Evolutionary conservation across 1,140 invertebrate genomes (phyloP).

Genomic region (Andricus grossulariae): DNA sequence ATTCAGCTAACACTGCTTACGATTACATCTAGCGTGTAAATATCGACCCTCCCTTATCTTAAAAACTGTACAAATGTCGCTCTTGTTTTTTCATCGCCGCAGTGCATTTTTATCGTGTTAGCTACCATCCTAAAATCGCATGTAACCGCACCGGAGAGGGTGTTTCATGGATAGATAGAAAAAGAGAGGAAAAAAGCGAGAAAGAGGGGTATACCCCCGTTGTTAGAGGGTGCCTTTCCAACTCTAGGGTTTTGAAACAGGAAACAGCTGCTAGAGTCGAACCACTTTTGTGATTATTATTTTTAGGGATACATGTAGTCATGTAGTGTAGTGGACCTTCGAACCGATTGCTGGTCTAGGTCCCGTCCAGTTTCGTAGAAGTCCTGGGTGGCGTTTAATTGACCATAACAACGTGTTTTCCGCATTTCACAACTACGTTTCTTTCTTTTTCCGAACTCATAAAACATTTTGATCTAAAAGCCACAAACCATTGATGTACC

Average conservation of each 20-base stretch:
- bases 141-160: constrained; percentile 35
- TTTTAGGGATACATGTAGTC: constrained; percentile 29
- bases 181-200: constrained; percentile 2
- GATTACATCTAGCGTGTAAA: neutral
- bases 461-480: neutral
- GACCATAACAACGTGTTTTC: constrained; percentile 7
- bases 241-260: constrained; percentile 53
- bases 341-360: neutral
- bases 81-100: constrained; percentile 3
- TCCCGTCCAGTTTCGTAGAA: neutral
- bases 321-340: no score
- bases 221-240: constrained; percentile 35
- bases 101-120: constrained; percentile 2
- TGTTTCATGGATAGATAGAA: neutral
- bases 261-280: constrained; percentile 61
- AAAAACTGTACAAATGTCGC: neutral
- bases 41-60: constrained; percentile 10
- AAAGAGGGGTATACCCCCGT: constrained; percentile 27
- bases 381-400: neutral
- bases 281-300: constrained; percentile 55
- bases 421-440: neutral
- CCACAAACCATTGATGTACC: neutral
- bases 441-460: neutral
- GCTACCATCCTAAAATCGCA: constrained; percentile 41
- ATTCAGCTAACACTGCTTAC: constrained; percentile 1